Conservation (phyloP, 2,888 invertebrate genomes). For the Halictus ligatus region DNA sequence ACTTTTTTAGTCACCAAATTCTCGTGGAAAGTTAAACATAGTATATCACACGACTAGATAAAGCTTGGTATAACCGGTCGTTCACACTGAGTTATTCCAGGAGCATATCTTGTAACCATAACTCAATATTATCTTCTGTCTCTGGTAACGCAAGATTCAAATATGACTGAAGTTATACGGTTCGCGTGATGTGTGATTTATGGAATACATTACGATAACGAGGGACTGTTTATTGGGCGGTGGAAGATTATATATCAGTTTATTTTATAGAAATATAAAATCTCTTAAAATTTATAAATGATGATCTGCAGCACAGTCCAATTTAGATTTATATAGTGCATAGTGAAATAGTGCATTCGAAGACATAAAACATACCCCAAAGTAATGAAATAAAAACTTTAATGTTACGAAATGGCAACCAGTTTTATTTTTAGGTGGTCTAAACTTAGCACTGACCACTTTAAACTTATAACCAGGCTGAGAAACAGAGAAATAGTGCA, state of each 20-base stretch:
- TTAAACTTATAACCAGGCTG: no score
- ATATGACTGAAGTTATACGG: neutral
- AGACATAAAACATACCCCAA: no score
- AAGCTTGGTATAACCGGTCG: neutral
- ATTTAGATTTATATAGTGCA: neutral
- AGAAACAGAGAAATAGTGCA: no score
- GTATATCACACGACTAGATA: neutral
- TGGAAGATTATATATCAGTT: neutral
- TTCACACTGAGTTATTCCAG: neutral
- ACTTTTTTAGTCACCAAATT: neutral
- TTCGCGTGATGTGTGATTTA: neutral
- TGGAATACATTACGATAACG: neutral
- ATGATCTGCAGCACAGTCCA: neutral
- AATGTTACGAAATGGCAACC: no score
- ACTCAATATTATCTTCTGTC: neutral
- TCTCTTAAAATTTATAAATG: no score
- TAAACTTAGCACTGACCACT: no score
- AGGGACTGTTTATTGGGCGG: neutral
- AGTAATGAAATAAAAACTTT: no score
- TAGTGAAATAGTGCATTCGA: no score
- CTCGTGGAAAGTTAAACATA: neutral
- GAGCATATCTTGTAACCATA: neutral
- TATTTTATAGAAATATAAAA: neutral
- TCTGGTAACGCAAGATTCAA: neutral
- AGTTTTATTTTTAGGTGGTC: no score